A percentile compares a stretch with the other conserved stretches of the same genome.
Conservation (phyloP, 2,797 vertebrate species). For the Malurus splendens region DNA sequence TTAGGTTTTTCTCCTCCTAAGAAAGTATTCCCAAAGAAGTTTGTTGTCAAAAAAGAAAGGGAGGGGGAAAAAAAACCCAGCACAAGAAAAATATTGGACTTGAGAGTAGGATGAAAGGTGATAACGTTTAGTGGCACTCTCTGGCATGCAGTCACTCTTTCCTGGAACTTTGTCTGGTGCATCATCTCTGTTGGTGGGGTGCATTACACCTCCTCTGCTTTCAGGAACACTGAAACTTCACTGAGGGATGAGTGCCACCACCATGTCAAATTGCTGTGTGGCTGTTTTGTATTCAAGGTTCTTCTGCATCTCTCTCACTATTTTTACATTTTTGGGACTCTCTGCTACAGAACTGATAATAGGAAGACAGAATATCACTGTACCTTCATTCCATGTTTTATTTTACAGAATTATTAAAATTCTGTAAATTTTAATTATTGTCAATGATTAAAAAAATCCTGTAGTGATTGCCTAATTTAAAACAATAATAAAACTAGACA, state of each 20-base stretch:
- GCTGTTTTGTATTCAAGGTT: background rate
- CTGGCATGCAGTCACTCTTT: background rate
- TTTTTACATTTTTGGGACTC: background rate
- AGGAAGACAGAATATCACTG: background rate
- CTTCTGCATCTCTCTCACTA: accelerated
- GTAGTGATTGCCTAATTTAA: background rate
- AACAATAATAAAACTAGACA: background rate
- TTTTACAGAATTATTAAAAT: background rate
- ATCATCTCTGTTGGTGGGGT: background rate
- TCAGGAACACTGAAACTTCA: background rate
- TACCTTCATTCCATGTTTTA: background rate
- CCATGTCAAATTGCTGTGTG: background rate
- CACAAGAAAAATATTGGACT: background rate
- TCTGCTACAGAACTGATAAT: background rate
- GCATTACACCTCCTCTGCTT: background rate
- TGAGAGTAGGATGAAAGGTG: background rate
- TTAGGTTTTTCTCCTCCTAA: background rate
- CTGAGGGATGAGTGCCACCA: background rate
- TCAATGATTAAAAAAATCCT: background rate
- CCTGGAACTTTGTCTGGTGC: background rate
- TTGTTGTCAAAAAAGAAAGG: background rate
- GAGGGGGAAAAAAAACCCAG: background rate
- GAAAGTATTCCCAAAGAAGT: background rate
- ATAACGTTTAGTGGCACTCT: background rate
- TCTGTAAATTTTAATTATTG: background rate